Conservation (phyloP, 2,113 vertebrate genomes). For the Plestiodon gilberti region DNA sequence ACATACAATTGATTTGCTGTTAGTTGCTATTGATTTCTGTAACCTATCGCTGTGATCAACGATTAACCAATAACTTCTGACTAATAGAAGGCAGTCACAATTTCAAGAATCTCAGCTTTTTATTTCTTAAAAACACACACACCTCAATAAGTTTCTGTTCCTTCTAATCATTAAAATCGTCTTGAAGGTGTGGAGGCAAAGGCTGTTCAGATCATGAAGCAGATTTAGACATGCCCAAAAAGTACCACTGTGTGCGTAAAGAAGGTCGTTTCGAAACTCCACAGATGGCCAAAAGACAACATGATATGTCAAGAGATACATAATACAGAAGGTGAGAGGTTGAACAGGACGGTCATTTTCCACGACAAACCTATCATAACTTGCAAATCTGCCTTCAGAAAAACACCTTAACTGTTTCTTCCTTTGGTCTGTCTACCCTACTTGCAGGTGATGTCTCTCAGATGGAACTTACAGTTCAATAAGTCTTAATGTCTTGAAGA, state of each 20-base stretch:
- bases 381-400: slow-evolving; percentile 15
- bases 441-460: slow-evolving; percentile 27
- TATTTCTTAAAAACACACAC: neutral
- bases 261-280: neutral
- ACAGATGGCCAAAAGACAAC: too few relatives aligned
- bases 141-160: neutral
- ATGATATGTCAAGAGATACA: too few relatives aligned
- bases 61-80: neutral
- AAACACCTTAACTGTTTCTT: neutral
- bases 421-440: slow-evolving; percentile 26
- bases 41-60: neutral
- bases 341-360: neutral
- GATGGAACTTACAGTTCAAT: slow-evolving; percentile 91
- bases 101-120: neutral
- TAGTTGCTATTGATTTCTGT: neutral
- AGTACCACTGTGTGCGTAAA: neutral
- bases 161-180: neutral
- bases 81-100: neutral
- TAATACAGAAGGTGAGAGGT: neutral
- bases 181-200: neutral
- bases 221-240: neutral
- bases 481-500: slow-evolving; percentile 95
- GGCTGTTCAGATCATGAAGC: neutral
- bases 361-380: neutral
- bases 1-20: neutral